Base-by-base conservation (phyloP, 1,140 invertebrate genomes). In the Drosophila suzukii region DNA sequence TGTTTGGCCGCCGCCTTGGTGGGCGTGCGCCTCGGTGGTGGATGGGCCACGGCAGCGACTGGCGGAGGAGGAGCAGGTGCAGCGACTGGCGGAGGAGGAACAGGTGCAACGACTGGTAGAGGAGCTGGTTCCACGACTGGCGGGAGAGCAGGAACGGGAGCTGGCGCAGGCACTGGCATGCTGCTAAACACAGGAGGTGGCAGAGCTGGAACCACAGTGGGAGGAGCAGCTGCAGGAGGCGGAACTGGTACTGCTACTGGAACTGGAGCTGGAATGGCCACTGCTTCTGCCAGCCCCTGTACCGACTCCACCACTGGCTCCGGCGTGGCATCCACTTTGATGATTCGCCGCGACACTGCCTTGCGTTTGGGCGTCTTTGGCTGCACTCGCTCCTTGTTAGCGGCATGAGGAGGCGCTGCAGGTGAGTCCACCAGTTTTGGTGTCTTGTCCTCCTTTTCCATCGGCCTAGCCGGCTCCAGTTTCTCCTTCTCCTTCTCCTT, bases 291-390 rank as follows among this genome's bases (percentile, higher is more conserved):
- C 12, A 24, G n/a, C 11, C 41, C 10, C 24, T 6, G 11, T n/a
- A 15, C 2, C 41, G 27, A 6, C 41, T 24, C 30, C 8, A 17
- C 3, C 6, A 34, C 8, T 10, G 17, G 12, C 17, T 51, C 47
- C 6, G 20, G 27, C 12, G 56, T 32, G n/a, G 47, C 34, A 17
- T 78, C 74, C 74, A 78, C 17, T 38, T 91, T 91, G 24, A 91
- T 89, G 17, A 91, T 91, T 6, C 83, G 78, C 39, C 90, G 59
- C 0, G 83, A 91, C 1, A 91, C 57, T 1, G 90, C 68, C 61
- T 91, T 92, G 6, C 90, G 81, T 24, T 91, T 92, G 4, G 90
- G 86, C 20, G 79, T 88, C 60, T 91, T 91, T 11, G 78, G 65
- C 56, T 55, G 77, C 47, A 59, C 44, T 0, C 57, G 43, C 24